These are phyloP conservation scores for Xenus cinereus DNA, from an alignment of 2,113 vertebrate genomes.

Conservation along the genomic window DNA sequence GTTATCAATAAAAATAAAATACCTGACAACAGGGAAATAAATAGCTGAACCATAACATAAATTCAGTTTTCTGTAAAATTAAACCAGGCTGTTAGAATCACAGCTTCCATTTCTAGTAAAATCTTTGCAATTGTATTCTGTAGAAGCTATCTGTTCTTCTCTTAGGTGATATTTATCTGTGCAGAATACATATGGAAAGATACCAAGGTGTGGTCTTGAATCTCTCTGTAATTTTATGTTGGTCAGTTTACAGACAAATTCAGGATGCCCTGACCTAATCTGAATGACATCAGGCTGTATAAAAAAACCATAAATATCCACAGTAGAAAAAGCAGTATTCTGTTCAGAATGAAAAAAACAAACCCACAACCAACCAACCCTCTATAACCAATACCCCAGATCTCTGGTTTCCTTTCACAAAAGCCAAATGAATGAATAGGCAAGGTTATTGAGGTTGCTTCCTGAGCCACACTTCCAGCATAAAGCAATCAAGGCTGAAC, in stretches of 20 bases:
- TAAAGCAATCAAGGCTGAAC: not conserved
- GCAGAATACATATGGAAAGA: not conserved
- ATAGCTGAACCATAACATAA: not conserved
- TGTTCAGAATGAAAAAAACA: not conserved
- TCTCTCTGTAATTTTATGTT: not conserved
- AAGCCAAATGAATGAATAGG: not conserved
- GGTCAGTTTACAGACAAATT: not conserved
- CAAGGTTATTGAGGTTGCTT: not conserved
- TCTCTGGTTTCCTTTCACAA: conserved; percentile 24
- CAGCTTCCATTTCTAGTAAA: not conserved
- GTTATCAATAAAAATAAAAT: not conserved
- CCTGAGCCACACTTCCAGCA: not conserved
- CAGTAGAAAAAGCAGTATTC: not conserved
- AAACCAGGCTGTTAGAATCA: not conserved
- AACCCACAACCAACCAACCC: not conserved
- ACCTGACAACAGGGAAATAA: not conserved
- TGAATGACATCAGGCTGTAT: not conserved
- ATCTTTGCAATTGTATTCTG: not conserved
- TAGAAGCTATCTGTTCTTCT: not conserved
- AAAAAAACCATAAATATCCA: not conserved
- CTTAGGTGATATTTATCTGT: not conserved
- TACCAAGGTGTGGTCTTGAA: not conserved
- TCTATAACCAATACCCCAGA: not conserved
- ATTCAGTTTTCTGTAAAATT: not conserved
- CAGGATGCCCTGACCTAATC: conserved; percentile 15